These are phyloP conservation scores for Mixornis gularis DNA, from an alignment of 2,113 vertebrate genomes.

Conservation along the genomic window DNA sequence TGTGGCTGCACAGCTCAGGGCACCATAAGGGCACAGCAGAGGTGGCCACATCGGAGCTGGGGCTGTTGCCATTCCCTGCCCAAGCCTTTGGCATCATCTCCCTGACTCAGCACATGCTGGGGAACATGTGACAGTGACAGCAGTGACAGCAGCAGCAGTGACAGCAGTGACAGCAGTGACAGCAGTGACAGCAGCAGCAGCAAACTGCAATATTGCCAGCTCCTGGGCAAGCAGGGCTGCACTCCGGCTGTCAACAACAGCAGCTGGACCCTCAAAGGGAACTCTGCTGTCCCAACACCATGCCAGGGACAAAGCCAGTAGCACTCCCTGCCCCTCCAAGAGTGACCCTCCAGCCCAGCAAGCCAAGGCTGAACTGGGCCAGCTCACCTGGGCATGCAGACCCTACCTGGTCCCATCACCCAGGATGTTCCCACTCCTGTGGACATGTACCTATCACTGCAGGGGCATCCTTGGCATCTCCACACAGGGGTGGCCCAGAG, in stretches of 20 bases:
- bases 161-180: not conserved
- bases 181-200: too few relatives aligned
- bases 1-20: accelerated
- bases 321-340: not conserved
- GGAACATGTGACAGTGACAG: not conserved
- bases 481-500: not conserved
- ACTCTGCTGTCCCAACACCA: accelerated
- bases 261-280: not conserved
- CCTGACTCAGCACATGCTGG: accelerated
- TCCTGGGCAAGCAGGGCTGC: not conserved
- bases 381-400: not conserved
- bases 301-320: not conserved
- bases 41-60: not conserved
- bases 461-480: accelerated
- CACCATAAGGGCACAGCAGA: not conserved
- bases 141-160: not conserved
- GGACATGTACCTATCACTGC: accelerated
- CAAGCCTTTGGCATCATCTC: not conserved
- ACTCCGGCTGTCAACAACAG: accelerated
- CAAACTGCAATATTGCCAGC: accelerated
- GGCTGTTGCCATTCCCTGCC: not conserved
- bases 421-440: accelerated
- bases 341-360: accelerated
- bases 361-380: not conserved
- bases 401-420: not conserved